These are phyloP conservation scores for Thamnophis sirtalis DNA, from an alignment of 2,113 vertebrate genomes.

Conservation along the genomic window DNA sequence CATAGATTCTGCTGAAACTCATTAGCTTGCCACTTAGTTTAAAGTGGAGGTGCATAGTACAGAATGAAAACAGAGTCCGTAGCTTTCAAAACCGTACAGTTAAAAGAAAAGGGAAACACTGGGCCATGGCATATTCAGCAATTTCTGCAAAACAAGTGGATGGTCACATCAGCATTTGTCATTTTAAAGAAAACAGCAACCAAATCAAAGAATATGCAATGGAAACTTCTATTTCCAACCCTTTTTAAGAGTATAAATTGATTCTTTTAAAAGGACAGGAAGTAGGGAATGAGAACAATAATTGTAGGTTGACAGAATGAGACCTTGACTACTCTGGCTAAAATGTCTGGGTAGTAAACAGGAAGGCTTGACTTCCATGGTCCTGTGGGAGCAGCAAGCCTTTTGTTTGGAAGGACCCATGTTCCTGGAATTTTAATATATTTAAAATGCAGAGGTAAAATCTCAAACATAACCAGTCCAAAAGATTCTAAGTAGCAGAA, in stretches of 20 bases:
- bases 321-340: neutral
- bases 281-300: neutral
- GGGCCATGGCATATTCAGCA: neutral
- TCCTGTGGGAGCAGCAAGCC: neutral
- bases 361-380: neutral
- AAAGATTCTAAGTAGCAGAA: neutral
- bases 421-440: neutral
- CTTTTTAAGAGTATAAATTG: neutral
- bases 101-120: neutral
- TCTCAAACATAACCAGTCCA: neutral
- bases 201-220: neutral
- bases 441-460: neutral
- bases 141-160: neutral
- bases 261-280: neutral
- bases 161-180: neutral
- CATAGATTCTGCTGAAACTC: constrained; percentile 44
- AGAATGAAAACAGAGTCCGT: neutral
- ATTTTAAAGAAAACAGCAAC: neutral
- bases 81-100: neutral
- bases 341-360: neutral
- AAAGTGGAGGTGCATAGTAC: neutral
- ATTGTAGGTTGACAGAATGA: neutral
- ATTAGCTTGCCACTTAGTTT: constrained; percentile 29
- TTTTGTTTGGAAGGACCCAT: neutral
- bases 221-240: neutral